Evolutionary conservation across 1,140 invertebrate species (phyloP).

Genomic region (Leptinotarsa undecemlineata): DNA sequence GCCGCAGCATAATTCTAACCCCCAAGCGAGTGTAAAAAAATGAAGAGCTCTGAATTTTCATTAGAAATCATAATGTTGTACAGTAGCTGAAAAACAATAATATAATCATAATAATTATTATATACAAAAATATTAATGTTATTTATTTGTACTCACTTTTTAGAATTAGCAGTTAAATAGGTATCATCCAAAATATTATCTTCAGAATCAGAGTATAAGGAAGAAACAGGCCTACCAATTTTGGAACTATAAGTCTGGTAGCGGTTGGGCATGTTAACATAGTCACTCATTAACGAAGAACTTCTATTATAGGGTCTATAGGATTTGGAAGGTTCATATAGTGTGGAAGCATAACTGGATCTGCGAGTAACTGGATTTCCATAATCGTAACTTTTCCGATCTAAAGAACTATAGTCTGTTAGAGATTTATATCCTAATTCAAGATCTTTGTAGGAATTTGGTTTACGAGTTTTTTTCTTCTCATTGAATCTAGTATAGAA

Average conservation of each 20-base stretch:
- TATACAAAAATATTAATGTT: too few relatives aligned
- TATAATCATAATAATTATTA: too few relatives aligned
- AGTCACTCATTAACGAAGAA: conserved; percentile 50
- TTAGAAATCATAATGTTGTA: too few relatives aligned
- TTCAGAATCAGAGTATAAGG: conserved; percentile 46
- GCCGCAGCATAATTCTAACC: too few relatives aligned
- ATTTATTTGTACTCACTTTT: conserved; percentile 29
- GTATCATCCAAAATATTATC: conserved; percentile 45
- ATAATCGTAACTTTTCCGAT: conserved; percentile 40
- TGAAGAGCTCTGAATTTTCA: too few relatives aligned
- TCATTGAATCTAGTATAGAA: conserved; percentile 88
- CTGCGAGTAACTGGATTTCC: conserved; percentile 28
- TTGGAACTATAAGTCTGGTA: conserved; percentile 49
- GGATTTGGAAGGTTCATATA: conserved; percentile 37
- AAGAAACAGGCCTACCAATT: conserved; percentile 41
- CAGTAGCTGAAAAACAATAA: too few relatives aligned
- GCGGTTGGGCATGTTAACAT: conserved; percentile 48
- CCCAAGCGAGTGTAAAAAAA: too few relatives aligned
- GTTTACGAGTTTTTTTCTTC: conserved; percentile 62
- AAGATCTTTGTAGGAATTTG: conserved; percentile 49
- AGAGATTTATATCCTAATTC: conserved; percentile 44
- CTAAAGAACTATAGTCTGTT: conserved; percentile 47
- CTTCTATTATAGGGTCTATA: conserved; percentile 47
- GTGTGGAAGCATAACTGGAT: conserved; percentile 36
- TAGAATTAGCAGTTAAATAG: conserved; percentile 43